Conservation (phyloP, 2,888 invertebrate species). For the Tetrapedia diversipes region DNA sequence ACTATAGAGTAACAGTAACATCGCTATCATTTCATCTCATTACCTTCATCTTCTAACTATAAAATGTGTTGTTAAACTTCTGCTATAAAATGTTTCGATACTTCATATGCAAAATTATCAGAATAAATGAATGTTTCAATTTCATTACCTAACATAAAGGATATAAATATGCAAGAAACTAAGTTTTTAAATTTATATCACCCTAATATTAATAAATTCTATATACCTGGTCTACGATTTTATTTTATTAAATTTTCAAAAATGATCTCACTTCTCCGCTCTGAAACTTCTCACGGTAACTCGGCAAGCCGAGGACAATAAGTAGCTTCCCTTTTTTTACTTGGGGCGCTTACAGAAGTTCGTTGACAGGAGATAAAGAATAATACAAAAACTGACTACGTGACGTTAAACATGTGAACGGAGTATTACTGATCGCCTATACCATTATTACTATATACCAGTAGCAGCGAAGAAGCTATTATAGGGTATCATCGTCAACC, state of each 20-base stretch:
- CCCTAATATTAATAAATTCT: too few relatives aligned
- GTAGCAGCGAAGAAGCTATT: slow-evolving; percentile 21
- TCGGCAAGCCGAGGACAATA: not conserved
- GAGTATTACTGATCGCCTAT: not conserved
- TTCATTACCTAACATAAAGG: not conserved
- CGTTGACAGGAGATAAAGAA: not conserved
- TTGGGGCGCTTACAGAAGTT: not conserved
- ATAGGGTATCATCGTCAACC: slow-evolving; percentile 34
- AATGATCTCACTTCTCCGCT: not conserved
- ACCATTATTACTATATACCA: too few relatives aligned
- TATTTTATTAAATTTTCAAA: too few relatives aligned
- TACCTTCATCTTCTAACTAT: not conserved
- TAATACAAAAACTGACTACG: not conserved
- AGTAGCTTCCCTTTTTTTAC: not conserved
- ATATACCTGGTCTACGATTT: not conserved
- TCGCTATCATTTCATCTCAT: not conserved
- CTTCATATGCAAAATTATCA: not conserved
- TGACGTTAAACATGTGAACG: slow-evolving; percentile 4
- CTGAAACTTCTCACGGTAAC: not conserved
- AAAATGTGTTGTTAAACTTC: not conserved
- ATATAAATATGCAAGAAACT: not conserved
- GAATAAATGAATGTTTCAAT: not conserved
- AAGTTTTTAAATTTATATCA: too few relatives aligned
- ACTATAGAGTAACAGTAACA: not conserved
- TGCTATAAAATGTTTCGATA: not conserved